Conservation (phyloP, 2,888 invertebrate genomes). For the Ypsolopha scabrella region DNA sequence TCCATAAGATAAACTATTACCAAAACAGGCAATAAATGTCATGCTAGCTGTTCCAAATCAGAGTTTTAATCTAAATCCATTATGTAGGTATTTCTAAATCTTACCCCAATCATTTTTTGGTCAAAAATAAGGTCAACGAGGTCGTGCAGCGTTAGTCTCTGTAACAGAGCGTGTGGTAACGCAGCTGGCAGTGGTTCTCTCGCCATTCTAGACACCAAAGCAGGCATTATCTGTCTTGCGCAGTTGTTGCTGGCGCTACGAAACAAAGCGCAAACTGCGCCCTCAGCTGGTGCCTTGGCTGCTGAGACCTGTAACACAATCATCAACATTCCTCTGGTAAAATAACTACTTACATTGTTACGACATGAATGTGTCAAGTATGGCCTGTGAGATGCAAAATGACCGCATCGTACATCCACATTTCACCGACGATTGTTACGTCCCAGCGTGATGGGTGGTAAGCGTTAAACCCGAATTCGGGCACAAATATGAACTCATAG, state of each 20-base stretch:
- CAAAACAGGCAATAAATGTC: conserved; percentile 3
- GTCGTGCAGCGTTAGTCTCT: conserved; percentile 49
- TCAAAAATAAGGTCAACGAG: conserved; percentile 56
- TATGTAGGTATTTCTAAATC: background rate
- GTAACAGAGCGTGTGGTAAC: conserved; percentile 55
- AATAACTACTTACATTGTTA: too few relatives aligned
- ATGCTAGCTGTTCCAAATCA: background rate
- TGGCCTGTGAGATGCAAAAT: too few relatives aligned
- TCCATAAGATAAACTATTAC: background rate
- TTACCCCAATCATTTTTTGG: conserved; percentile 42
- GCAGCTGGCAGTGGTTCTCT: conserved; percentile 62
- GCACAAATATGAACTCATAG: too few relatives aligned
- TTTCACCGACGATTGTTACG: too few relatives aligned
- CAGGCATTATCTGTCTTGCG: conserved; percentile 42
- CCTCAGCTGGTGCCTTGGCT: conserved; percentile 54
- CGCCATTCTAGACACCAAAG: conserved; percentile 58
- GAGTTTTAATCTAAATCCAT: background rate
- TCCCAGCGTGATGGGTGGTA: too few relatives aligned
- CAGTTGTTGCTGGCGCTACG: conserved; percentile 45
- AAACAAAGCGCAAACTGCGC: conserved; percentile 55
- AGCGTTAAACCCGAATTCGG: too few relatives aligned
- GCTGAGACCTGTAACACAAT: conserved; percentile 41
- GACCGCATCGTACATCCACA: too few relatives aligned
- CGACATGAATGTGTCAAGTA: too few relatives aligned
- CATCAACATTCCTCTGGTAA: too few relatives aligned